phyloP scores from a whole-genome alignment of 1,140 invertebrate species.

The Solenopsis fugax region DNA sequence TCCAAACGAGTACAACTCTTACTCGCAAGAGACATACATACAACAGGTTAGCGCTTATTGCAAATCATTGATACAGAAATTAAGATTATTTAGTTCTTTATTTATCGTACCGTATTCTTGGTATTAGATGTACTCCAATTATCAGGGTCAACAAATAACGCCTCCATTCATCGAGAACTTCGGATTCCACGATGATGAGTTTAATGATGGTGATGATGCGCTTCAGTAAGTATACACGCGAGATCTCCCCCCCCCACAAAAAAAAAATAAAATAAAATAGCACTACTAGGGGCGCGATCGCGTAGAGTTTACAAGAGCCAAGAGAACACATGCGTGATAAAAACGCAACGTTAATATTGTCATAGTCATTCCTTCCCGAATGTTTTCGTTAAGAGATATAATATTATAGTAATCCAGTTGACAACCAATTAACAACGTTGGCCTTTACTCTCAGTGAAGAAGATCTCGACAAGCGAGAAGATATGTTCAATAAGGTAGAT shows the following conservation, averaged over 20 bases:
- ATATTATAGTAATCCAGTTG: conserved; percentile 85
- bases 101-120: conserved; percentile 35
- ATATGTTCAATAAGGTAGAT: conserved; percentile 88
- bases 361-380: conserved; percentile 21
- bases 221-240: conserved; percentile 81
- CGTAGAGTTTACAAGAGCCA: neutral
- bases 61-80: conserved; percentile 21
- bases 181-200: conserved; percentile 90
- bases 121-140: conserved; percentile 88
- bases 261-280: conserved; percentile 14
- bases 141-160: conserved; percentile 89
- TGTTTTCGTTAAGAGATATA: conserved; percentile 62
- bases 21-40: conserved; percentile 87
- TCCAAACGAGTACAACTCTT: conserved; percentile 87
- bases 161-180: conserved; percentile 89
- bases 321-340: conserved; percentile 13
- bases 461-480: conserved; percentile 86
- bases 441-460: conserved; percentile 87
- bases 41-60: conserved; percentile 86
- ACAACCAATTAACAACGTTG: conserved; percentile 86
- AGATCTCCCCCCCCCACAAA: neutral
- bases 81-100: conserved; percentile 22
- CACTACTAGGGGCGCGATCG: conserved; percentile 5
- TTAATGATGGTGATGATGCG: conserved; percentile 89
- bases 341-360: conserved; percentile 17